Percentiles rank a stretch among this genome's conserved stretches.
Conservation (phyloP, 2,888 invertebrate genomes). For the Erynnis tages region DNA sequence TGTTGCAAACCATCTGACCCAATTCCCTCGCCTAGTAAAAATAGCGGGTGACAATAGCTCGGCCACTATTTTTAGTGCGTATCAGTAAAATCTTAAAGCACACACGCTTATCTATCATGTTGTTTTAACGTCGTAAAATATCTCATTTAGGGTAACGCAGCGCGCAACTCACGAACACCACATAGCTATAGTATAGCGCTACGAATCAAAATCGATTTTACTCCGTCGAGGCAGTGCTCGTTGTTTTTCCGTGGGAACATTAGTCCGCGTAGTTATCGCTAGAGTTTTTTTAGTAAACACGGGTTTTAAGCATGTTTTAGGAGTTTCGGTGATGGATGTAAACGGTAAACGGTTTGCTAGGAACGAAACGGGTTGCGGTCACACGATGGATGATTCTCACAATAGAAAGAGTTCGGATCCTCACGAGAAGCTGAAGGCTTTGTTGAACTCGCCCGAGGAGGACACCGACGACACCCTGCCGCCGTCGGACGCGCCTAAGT, state of each 20-base stretch:
- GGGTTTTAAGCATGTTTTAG: conserved; percentile 64
- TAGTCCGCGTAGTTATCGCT: conserved; percentile 65
- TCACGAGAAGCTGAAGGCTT: conserved; percentile 72
- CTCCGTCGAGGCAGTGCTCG: conserved; percentile 50
- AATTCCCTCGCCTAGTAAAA: conserved; percentile 74
- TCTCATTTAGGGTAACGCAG: conserved; percentile 35
- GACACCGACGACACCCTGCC: conserved; percentile 71
- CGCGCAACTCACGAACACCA: conserved; percentile 55
- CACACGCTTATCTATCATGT: conserved; percentile 57
- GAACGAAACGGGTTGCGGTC: conserved; percentile 73
- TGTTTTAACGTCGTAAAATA: conserved; percentile 34
- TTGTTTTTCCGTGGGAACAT: conserved; percentile 55
- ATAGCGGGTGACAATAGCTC: conserved; percentile 78
- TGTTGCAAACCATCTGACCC: conserved; percentile 57
- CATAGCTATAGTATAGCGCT: conserved; percentile 42
- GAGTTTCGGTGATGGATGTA: conserved; percentile 58
- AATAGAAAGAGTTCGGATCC: conserved; percentile 67
- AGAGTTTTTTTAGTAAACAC: conserved; percentile 73
- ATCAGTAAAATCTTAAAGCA: conserved; percentile 66
- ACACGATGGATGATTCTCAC: conserved; percentile 73
- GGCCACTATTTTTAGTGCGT: conserved; percentile 76
- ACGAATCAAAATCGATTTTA: conserved; percentile 47
- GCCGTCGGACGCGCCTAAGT: conserved; percentile 79
- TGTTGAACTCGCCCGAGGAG: conserved; percentile 70
- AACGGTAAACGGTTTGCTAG: conserved; percentile 71